Conservation (phyloP, 2,113 vertebrate genomes). For the Pavo muticus region DNA sequence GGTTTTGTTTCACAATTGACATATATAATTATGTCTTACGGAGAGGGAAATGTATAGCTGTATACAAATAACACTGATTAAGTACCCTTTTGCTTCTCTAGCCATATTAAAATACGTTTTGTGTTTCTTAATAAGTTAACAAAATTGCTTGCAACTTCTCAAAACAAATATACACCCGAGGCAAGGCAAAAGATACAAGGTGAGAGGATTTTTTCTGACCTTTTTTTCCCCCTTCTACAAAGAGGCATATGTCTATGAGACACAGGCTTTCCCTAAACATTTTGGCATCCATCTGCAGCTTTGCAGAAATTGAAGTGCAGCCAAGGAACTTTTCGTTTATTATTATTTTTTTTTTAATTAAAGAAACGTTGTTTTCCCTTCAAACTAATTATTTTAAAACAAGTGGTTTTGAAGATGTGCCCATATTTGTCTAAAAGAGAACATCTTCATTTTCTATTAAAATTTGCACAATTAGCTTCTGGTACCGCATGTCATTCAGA, state of each 20-base stretch:
- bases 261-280: conserved; percentile 73
- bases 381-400: conserved; percentile 50
- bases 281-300: conserved; percentile 77
- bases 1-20: conserved; percentile 80
- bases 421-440: conserved; percentile 85
- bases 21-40: conserved; percentile 80
- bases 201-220: conserved; percentile 64
- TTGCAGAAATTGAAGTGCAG: conserved; percentile 76
- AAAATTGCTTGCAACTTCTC: conserved; percentile 72
- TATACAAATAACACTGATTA: conserved; percentile 78
- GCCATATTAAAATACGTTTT: conserved; percentile 74
- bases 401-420: conserved; percentile 53
- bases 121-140: conserved; percentile 81
- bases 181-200: conserved; percentile 75
- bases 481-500: conserved; percentile 96
- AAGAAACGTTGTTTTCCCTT: conserved; percentile 66
- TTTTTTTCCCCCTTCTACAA: conserved; percentile 62
- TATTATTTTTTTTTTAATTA: neutral
- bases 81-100: conserved; percentile 77
- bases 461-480: conserved; percentile 95
- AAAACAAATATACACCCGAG: conserved; percentile 76
- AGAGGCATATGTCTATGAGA: conserved; percentile 82
- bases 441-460: conserved; percentile 98
- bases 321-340: conserved; percentile 52
- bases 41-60: conserved; percentile 72